Conservation (phyloP, 2,113 vertebrate species). For the Thalassarche chlororhynchos region DNA sequence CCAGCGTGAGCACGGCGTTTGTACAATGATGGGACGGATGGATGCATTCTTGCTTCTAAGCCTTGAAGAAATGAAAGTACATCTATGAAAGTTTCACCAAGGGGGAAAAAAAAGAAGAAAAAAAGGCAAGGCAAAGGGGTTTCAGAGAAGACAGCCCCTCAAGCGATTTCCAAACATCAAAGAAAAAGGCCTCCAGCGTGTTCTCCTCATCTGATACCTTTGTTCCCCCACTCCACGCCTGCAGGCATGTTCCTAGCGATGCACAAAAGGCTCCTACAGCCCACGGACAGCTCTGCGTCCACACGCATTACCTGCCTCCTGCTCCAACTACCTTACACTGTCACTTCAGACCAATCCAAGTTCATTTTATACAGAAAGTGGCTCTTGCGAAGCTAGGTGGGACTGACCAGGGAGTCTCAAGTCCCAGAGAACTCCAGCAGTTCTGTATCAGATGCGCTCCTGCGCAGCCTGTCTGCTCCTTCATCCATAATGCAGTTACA, state of each 20-base stretch:
- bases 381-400: neutral
- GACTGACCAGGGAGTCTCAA: neutral
- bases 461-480: neutral
- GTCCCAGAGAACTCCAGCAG: neutral
- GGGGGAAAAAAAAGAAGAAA: neutral
- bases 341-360: neutral
- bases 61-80: slow-evolving; percentile 6
- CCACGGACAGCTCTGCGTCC: neutral
- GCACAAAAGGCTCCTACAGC: slow-evolving; percentile 43
- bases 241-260: slow-evolving; percentile 20
- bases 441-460: neutral
- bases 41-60: neutral
- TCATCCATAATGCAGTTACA: fast-evolving
- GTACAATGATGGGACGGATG: neutral
- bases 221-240: slow-evolving; percentile 53
- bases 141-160: slow-evolving; percentile 74
- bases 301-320: neutral
- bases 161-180: slow-evolving; percentile 76
- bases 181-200: slow-evolving; percentile 73
- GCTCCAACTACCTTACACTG: neutral
- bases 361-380: neutral
- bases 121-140: slow-evolving; percentile 23
- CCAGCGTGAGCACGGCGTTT: neutral
- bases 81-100: slow-evolving; percentile 7
- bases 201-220: slow-evolving; percentile 67